Evolutionary conservation across 2,888 invertebrate species (phyloP), one percentile per base, ranked within the genome.

Genomic region (Steinernema scapterisci): DNA sequence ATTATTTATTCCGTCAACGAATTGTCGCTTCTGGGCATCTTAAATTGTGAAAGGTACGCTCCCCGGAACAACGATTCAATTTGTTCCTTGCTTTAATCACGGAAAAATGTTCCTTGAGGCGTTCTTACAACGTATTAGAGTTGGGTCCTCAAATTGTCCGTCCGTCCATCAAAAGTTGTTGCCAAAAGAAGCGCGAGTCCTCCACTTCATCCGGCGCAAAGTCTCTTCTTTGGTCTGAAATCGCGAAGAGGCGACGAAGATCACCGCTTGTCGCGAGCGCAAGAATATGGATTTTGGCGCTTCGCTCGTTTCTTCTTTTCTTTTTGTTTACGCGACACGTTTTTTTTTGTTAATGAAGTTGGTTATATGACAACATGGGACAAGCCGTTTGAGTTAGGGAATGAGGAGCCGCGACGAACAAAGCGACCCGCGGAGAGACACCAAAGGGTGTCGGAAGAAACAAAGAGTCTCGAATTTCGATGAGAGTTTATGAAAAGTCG

Each of bases 401-500:
- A n/a, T 27, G 63, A 38, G 52, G 52, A 23, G 52, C 52, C 23
- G 21, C 52, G 19, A 27, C 5, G 48, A 48, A 48, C n/a, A n/a
- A n/a, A 48, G 48, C 48, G 48, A 16, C 48, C 48, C n/a, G 11
- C 27, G 31, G 11, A 21, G 63, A 63, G 31, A 31, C 31, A 25
- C 31, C n/a, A 63, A 63, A 63, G 25, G 63, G 13, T 25, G 23
- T 38, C 31, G 63, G 63, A 63, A n/a, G 63, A 27, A 63, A 63
- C 63, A 63, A 63, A 27, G 63, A 63, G 63, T 63, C 27, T 31
- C 63, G 63, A 27, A 63, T 63, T 63, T 63, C 63, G 16, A 63
- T 63, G 63, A 63, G 31, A 63, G 31, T 31, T 63, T 31, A 63
- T 63, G 63, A 63, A 63, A 63, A 63, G 63, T 63, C 63, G 25